Evolutionary conservation across 2,888 invertebrate species (phyloP).

Genomic region (Boloria selene): DNA sequence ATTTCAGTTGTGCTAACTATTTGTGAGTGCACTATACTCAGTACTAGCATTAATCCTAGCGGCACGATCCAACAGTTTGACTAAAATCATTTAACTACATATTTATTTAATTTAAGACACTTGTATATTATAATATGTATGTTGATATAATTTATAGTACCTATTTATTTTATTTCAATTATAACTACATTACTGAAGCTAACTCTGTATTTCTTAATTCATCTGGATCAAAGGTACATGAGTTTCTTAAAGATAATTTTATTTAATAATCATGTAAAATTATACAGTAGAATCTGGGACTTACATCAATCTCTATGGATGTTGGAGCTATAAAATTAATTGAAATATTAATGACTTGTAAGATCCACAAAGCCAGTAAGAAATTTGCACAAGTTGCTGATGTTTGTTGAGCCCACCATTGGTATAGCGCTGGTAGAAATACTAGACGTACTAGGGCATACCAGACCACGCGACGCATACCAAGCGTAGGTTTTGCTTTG

Average conservation of each 20-base stretch:
- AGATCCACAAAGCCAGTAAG: constrained; percentile 88
- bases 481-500: constrained; percentile 97
- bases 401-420: constrained; percentile 96
- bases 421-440: constrained; percentile 91
- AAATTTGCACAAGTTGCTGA: constrained; percentile 88
- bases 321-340: constrained; percentile 78
- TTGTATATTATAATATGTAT: background rate
- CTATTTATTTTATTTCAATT: too few species aligned
- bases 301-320: constrained; percentile 77
- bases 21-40: constrained; percentile 76
- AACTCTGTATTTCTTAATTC: too few species aligned
- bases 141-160: background rate
- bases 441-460: constrained; percentile 91
- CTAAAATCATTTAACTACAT: constrained; percentile 51
- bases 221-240: too few species aligned
- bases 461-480: constrained; percentile 91
- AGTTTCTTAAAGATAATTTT: too few species aligned
- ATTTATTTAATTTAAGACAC: background rate
- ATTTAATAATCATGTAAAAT: too few species aligned
- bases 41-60: constrained; percentile 70
- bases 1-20: constrained; percentile 79
- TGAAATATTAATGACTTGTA: constrained; percentile 86
- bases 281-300: constrained; percentile 39
- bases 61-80: constrained; percentile 74
- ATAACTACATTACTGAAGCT: too few species aligned